These are phyloP conservation scores for Triplophysa dalaica DNA, from an alignment of 2,113 vertebrate genomes.

Conservation along the genomic window DNA sequence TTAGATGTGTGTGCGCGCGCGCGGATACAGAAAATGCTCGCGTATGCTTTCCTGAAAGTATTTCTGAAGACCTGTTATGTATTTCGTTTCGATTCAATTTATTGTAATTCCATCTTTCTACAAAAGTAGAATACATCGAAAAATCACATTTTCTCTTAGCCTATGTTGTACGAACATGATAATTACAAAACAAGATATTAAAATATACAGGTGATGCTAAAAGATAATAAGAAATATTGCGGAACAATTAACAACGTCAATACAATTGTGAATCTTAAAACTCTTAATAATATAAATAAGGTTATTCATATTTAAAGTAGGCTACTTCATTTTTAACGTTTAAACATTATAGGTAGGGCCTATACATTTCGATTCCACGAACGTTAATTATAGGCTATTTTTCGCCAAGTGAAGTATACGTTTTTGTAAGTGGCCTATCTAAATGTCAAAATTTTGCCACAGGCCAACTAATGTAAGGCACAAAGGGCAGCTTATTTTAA, in stretches of 20 bases:
- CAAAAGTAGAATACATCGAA: neutral
- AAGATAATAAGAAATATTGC: no score
- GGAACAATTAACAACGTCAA: no score
- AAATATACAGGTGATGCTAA: no score
- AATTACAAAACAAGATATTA: no score
- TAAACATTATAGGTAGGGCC: no score
- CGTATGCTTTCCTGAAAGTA: neutral
- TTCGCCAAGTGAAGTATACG: no score
- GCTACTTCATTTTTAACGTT: no score
- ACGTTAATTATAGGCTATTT: neutral
- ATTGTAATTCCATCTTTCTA: neutral
- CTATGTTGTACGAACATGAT: no score
- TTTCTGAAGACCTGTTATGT: neutral
- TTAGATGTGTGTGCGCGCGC: constrained; percentile 16
- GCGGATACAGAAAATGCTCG: constrained; percentile 2
- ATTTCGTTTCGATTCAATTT: neutral
- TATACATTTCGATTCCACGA: neutral
- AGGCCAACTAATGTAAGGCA: constrained; percentile 48
- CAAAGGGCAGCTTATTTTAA: constrained; percentile 57
- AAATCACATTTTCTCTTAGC: neutral
- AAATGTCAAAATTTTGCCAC: constrained; percentile 27
- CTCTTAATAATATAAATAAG: no score
- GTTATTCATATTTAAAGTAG: no score
- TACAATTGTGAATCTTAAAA: no score
- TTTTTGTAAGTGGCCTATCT: neutral